phyloP scores from a whole-genome alignment of 2,888 invertebrate genomes.

The Ichneumon xanthorius region DNA sequence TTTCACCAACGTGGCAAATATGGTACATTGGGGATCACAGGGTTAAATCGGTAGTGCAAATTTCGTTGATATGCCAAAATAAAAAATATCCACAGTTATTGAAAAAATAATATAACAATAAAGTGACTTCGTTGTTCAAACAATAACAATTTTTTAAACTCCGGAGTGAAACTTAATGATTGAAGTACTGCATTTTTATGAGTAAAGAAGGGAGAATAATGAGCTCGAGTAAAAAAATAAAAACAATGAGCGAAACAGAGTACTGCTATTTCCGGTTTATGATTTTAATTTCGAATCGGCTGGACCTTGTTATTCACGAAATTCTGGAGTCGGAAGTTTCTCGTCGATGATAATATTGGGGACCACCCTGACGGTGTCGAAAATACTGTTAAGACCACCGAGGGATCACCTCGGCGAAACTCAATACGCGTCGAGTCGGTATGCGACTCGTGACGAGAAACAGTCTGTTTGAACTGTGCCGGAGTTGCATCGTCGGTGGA shows the following conservation, averaged over 20 bases:
- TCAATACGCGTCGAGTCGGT: conserved; percentile 73
- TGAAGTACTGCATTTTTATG: background rate
- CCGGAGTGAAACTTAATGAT: background rate
- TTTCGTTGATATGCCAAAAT: background rate
- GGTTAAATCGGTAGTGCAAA: background rate
- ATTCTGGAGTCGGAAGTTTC: background rate
- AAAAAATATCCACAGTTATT: background rate
- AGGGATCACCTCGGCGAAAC: conserved; percentile 67
- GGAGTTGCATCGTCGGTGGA: conserved; percentile 71
- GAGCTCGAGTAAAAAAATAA: background rate
- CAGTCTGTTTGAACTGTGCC: conserved; percentile 77
- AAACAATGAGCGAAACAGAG: background rate
- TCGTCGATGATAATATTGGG: conserved; percentile 53
- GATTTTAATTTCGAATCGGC: background rate
- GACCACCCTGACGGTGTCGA: conserved; percentile 62
- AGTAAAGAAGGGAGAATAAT: background rate
- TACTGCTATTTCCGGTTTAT: conserved; percentile 1
- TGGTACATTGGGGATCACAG: background rate
- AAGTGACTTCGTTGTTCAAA: background rate
- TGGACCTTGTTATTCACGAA: conserved; percentile 2
- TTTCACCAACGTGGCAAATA: background rate
- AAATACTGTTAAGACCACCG: conserved; percentile 50
- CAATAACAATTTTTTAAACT: background rate
- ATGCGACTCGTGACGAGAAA: conserved; percentile 72
- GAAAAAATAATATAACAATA: background rate